A percentile compares a stretch with the other conserved stretches of the same genome.
Conservation (phyloP, 2,888 invertebrate genomes). For the Trichogramma dendrolimi region DNA sequence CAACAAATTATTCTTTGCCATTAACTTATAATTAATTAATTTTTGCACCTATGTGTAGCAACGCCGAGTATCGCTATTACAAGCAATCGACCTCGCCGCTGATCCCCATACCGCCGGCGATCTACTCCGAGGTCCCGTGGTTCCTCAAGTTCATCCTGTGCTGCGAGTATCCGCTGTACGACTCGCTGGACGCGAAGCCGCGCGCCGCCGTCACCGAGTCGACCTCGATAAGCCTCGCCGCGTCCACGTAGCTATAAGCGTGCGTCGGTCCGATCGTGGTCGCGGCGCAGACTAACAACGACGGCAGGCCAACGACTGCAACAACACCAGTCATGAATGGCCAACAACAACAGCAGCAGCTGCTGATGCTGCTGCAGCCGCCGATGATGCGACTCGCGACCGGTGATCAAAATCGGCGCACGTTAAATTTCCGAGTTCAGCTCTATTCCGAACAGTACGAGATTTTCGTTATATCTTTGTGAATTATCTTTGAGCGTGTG, state of each 20-base stretch:
- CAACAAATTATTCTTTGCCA: constrained; percentile 1
- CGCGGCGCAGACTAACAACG: constrained; percentile 18
- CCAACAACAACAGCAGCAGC: too few relatives aligned
- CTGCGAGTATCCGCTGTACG: constrained; percentile 85
- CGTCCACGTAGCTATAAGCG: constrained; percentile 69
- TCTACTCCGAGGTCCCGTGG: constrained; percentile 82
- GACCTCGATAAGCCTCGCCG: constrained; percentile 67
- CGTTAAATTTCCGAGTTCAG: constrained; percentile 25
- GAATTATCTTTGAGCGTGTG: background rate
- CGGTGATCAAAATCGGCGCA: constrained; percentile 19
- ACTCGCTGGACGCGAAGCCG: constrained; percentile 67
- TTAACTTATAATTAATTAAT: background rate
- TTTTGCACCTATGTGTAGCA: constrained; percentile 53
- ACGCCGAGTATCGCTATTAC: constrained; percentile 81
- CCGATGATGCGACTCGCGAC: background rate
- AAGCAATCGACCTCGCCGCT: constrained; percentile 84
- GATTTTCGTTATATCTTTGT: background rate
- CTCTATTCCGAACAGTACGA: constrained; percentile 15
- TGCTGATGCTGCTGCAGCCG: too few relatives aligned
- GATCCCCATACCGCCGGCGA: constrained; percentile 81
- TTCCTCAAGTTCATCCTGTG: constrained; percentile 79
- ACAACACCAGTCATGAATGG: too few relatives aligned
- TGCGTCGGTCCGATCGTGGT: constrained; percentile 49
- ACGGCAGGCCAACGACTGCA: background rate
- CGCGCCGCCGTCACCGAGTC: constrained; percentile 66